phyloP scores from a whole-genome alignment of 2,888 invertebrate genomes.

The Troilus luridus region DNA sequence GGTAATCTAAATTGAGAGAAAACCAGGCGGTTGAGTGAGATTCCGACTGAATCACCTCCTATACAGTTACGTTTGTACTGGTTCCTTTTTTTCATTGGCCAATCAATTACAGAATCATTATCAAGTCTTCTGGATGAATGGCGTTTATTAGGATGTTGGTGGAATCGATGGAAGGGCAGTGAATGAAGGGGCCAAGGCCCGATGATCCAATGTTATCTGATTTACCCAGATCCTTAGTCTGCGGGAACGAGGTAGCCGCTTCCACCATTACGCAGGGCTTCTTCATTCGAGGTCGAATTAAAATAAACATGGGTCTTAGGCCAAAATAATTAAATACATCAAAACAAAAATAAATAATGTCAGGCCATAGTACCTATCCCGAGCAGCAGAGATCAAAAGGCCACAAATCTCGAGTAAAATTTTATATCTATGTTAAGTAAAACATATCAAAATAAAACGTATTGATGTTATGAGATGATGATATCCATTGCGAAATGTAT shows the following conservation, averaged over 20 bases:
- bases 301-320: background rate
- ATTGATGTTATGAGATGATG: too few species aligned
- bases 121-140: background rate
- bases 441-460: too few species aligned
- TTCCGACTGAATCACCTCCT: too few species aligned
- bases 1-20: too few species aligned
- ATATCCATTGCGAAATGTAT: too few species aligned
- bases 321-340: background rate
- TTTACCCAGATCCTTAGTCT: constrained; percentile 25
- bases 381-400: too few species aligned
- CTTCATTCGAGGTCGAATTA: background rate
- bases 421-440: too few species aligned
- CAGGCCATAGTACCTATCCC: too few species aligned
- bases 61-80: too few species aligned
- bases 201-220: background rate
- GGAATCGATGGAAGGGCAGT: background rate
- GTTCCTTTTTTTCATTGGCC: background rate
- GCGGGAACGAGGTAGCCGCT: background rate
- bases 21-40: too few species aligned
- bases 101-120: background rate
- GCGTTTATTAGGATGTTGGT: background rate
- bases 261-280: background rate
- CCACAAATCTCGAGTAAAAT: too few species aligned
- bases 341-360: too few species aligned
- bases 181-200: background rate